A percentile compares a stretch with the other conserved stretches of the same genome.
These are phyloP conservation scores for Oncorhynchus tshawytscha DNA, from an alignment of 2,113 vertebrate genomes.

Conservation along the genomic window DNA sequence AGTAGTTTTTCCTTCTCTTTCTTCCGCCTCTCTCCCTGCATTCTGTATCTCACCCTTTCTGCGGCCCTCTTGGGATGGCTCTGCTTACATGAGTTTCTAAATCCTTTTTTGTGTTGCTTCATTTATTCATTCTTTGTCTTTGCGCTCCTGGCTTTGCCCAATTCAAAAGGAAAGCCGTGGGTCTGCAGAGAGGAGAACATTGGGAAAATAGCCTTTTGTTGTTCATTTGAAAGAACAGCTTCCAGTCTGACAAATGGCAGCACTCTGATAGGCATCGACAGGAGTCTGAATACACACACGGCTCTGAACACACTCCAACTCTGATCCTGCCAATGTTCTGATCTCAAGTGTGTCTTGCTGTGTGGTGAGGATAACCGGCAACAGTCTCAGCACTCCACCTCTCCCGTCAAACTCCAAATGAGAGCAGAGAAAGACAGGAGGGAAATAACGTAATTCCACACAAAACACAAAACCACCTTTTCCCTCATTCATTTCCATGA, in stretches of 20 bases:
- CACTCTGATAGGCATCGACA: conserved; percentile 57
- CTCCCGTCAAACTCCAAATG: background rate
- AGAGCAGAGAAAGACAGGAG: conserved; percentile 21
- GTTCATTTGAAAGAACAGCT: conserved; percentile 62
- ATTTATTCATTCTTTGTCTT: conserved; percentile 70
- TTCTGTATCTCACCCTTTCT: conserved; percentile 38
- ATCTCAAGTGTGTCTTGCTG: conserved; percentile 41
- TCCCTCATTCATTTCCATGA: conserved; percentile 63
- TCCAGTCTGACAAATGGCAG: conserved; percentile 60
- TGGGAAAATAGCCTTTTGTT: conserved; percentile 65
- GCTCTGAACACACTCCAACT: conserved; percentile 1
- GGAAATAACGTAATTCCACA: background rate
- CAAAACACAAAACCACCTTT: conserved; percentile 54
- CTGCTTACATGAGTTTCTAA: conserved; percentile 66
- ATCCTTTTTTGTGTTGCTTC: conserved; percentile 56
- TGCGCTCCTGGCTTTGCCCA: conserved; percentile 54
- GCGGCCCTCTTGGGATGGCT: conserved; percentile 60
- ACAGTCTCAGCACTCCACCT: conserved; percentile 36
- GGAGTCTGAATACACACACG: conserved; percentile 21
- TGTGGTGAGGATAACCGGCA: conserved; percentile 21
- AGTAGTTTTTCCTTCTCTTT: conserved; percentile 14
- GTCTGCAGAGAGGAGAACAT: conserved; percentile 46
- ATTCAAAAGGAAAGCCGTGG: conserved; percentile 59
- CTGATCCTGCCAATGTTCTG: conserved; percentile 19
- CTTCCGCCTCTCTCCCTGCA: background rate